Evolutionary conservation across 2,888 invertebrate species (phyloP).

Genomic region (Caenorhabditis imperialis): DNA sequence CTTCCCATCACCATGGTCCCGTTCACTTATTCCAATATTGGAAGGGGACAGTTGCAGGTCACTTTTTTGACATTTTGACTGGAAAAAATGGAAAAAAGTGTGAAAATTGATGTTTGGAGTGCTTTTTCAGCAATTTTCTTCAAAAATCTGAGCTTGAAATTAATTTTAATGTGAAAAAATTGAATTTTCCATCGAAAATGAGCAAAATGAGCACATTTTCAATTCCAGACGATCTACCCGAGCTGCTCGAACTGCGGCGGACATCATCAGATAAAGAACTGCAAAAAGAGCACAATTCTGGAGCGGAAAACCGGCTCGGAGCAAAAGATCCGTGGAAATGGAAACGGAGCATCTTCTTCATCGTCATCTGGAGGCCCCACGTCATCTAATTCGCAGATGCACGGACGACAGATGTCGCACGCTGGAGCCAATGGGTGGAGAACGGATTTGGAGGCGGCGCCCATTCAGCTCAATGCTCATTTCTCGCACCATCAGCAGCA

Average conservation of each 20-base stretch:
- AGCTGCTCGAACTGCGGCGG: conserved; percentile 60
- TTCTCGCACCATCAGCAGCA: conserved; percentile 29
- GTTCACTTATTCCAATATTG: conserved; percentile 20
- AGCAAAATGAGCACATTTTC: background rate
- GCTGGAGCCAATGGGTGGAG: background rate
- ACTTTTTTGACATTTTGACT: background rate
- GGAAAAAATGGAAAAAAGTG: background rate
- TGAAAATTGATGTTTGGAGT: background rate
- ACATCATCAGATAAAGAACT: conserved; percentile 42
- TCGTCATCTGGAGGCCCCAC: background rate
- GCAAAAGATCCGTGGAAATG: conserved; percentile 22
- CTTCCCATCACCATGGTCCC: conserved; percentile 7
- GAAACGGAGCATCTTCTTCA: background rate
- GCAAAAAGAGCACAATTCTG: conserved; percentile 36
- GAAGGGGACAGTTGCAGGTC: conserved; percentile 14
- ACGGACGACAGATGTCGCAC: too few species aligned
- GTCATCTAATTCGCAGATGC: background rate
- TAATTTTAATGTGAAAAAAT: background rate
- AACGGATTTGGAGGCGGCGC: too few species aligned
- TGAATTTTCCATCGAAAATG: too few species aligned
- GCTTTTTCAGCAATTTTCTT: too few species aligned
- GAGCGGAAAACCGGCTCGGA: conserved; percentile 35
- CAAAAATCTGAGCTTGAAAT: background rate
- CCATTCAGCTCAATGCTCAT: conserved; percentile 1
- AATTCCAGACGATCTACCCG: conserved; percentile 32